Evolutionary conservation across 2,888 invertebrate species (phyloP), one percentile per base, ranked within the genome.

Genomic region (Colostygia pectinataria): DNA sequence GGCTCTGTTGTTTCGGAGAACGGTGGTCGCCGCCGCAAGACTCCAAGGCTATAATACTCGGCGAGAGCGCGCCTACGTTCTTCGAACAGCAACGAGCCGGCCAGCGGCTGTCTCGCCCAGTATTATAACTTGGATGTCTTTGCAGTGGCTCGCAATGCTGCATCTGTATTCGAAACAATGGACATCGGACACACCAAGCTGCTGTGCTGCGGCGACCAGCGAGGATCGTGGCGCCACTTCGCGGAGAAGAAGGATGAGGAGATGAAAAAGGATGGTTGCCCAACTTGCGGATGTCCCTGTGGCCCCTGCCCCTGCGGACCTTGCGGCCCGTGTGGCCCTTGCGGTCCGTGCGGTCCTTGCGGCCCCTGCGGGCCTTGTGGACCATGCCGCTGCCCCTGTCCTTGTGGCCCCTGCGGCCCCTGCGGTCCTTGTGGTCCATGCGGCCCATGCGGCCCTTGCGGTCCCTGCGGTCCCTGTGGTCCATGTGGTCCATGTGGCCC

Each of bases 51-150:
- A 79, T 83, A 84, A 85, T 85, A 85, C 85, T 86, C 77, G 78
- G 74, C 74, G 73, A 71, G 68, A 58, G 64, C 63, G 68, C 66
- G 66, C 68, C 50, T 62, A 71, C 77, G 80, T 84, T 84, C 83
- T 78, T 80, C 84, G 68, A 80, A 79, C 83, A 84, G 76, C 83
- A 82, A n/a, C 66, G 63, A 68, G 68, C 77, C 66, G 69, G 71
- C 77, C 65, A 68, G 70, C 71, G 66, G 67, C 65, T 61, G 57
- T 54, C 74, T 72, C 64, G 75, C 72, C 73, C 65, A 79, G 86
- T 86, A 83, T 86, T 83, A 81, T 80, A 83, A 75, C 75, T 67
- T 78, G 82, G 83, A 72, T 79, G 79, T 84, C 74, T 82, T 87
- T 86, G 63, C 87, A 87, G 87, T 71, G 65, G 62, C 66, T 47